Conservation (phyloP, 30 jellyfish, hydroid and myxozoan genomes). For the Aurelia sp. region DNA sequence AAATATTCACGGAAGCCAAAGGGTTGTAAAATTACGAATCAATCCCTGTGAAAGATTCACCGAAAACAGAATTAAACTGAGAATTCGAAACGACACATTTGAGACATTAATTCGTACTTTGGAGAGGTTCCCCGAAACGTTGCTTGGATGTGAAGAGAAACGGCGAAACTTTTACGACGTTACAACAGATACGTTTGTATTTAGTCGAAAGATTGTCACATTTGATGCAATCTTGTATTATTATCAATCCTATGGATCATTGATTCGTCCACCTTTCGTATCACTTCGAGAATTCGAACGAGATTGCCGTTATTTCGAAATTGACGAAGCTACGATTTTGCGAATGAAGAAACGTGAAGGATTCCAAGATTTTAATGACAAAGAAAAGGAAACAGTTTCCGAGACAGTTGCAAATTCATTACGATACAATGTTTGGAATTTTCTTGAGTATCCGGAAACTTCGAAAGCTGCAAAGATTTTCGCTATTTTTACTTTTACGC, state of each 20-base stretch:
- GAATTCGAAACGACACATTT: slow-evolving; percentile 63
- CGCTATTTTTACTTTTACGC: slow-evolving; percentile 48
- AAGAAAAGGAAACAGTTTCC: not conserved
- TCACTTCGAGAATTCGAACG: slow-evolving; percentile 71
- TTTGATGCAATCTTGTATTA: slow-evolving; percentile 89
- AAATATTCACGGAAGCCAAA: no score
- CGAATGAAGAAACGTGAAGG: slow-evolving; percentile 86
- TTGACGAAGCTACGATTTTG: slow-evolving; percentile 60
- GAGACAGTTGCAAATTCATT: not conserved
- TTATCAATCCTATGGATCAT: slow-evolving; percentile 87
- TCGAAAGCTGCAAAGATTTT: slow-evolving; percentile 70
- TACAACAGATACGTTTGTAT: slow-evolving; percentile 11
- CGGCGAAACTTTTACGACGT: slow-evolving; percentile 40
- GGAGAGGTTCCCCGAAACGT: slow-evolving; percentile 83
- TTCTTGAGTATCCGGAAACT: slow-evolving; percentile 83
- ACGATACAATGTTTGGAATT: slow-evolving; percentile 64
- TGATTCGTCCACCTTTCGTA: slow-evolving; percentile 81
- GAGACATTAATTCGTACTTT: slow-evolving; percentile 84
- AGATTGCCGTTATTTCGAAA: slow-evolving; percentile 80
- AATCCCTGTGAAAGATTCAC: not conserved
- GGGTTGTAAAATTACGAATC: no score
- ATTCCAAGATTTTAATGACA: slow-evolving; percentile 13
- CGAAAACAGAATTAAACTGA: slow-evolving; percentile 46
- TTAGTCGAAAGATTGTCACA: slow-evolving; percentile 54
- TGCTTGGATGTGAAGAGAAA: slow-evolving; percentile 67